These are phyloP conservation scores for Armadillidium nasatum DNA, from an alignment of 1,140 invertebrate species.

Conservation along the genomic window DNA sequence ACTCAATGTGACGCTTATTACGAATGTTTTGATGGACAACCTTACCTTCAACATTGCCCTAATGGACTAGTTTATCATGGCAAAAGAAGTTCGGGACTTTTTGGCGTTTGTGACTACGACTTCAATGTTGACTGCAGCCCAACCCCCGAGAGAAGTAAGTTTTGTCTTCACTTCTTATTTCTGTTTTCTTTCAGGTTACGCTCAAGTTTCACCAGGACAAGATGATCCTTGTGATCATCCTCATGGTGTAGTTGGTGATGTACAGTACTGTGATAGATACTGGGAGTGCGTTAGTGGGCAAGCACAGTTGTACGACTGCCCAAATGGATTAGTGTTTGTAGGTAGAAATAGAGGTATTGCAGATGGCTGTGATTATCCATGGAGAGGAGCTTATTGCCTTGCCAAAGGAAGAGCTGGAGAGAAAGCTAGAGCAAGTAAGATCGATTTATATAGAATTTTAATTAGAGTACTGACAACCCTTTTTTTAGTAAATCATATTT, in stretches of 20 bases:
- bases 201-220: constrained; percentile 51
- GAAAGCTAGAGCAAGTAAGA: constrained; percentile 44
- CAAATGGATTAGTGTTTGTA: constrained; percentile 82
- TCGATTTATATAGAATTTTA: too few relatives aligned
- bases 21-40: constrained; percentile 49
- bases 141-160: constrained; percentile 48
- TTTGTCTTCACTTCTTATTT: background rate
- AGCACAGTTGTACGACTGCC: constrained; percentile 77
- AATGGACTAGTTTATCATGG: constrained; percentile 52
- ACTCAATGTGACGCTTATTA: constrained; percentile 53
- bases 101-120: constrained; percentile 50
- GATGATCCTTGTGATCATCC: constrained; percentile 74
- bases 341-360: constrained; percentile 79
- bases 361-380: constrained; percentile 82
- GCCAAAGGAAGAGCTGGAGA: constrained; percentile 66
- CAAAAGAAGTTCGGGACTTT: constrained; percentile 46
- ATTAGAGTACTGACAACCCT: too few relatives aligned
- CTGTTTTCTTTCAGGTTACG: constrained; percentile 38
- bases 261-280: constrained; percentile 78
- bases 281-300: constrained; percentile 77
- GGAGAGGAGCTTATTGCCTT: constrained; percentile 80
- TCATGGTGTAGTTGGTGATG: constrained; percentile 65
- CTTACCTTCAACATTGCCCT: constrained; percentile 50
- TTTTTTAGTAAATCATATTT: too few relatives aligned
- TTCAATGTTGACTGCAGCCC: constrained; percentile 52